phyloP scores from a whole-genome alignment of 2,888 invertebrate genomes.

The Reticulitermes lucifugus region DNA sequence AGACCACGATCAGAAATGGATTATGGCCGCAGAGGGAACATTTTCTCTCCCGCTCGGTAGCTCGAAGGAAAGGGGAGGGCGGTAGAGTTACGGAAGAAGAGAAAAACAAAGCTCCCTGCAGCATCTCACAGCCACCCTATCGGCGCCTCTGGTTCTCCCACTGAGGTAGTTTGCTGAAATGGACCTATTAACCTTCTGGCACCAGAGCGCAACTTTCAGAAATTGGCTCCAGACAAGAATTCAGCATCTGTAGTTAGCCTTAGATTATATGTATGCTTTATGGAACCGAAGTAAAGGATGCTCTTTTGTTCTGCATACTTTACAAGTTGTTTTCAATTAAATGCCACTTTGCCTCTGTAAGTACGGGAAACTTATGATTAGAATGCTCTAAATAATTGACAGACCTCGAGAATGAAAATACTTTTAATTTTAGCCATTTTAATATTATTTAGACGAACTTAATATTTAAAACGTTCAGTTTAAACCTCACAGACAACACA shows the following conservation, averaged over 20 bases:
- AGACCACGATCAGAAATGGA: conserved; percentile 50
- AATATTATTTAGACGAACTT: too few species aligned
- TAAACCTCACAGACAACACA: too few species aligned
- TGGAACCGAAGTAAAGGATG: background rate
- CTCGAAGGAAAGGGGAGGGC: background rate
- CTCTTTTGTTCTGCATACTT: background rate
- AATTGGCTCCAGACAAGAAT: conserved; percentile 39
- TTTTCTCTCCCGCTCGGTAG: conserved; percentile 12
- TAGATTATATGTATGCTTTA: background rate
- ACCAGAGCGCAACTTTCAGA: conserved; percentile 36
- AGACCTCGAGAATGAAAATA: too few species aligned
- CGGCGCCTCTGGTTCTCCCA: conserved; percentile 2
- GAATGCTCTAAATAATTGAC: background rate
- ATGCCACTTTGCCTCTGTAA: background rate
- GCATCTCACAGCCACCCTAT: background rate
- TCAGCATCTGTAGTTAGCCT: background rate
- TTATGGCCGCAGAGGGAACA: conserved; percentile 47
- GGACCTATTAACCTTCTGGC: conserved; percentile 50
- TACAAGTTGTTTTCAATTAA: background rate
- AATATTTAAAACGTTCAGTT: too few species aligned
- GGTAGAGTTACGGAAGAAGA: background rate
- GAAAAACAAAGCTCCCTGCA: conserved; percentile 36
- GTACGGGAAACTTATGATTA: background rate
- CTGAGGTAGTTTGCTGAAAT: conserved; percentile 49
- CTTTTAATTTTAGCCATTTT: too few species aligned